Base-by-base conservation (phyloP, 64 coral and sea anemone species). In the Porites australiensis region DNA sequence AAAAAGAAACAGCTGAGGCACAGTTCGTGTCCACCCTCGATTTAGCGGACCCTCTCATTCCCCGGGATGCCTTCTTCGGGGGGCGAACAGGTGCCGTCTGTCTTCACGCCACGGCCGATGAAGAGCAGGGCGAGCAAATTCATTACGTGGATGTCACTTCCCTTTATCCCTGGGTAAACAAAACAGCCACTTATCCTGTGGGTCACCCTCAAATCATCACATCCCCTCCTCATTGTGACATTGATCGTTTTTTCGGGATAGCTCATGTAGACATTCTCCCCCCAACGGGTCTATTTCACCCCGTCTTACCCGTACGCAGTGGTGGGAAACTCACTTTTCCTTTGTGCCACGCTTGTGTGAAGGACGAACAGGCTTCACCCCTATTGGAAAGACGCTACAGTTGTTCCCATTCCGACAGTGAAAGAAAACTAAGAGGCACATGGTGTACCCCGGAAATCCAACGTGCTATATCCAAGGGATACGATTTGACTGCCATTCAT, bases 61-160 rank as follows among this genome's bases (percentile, higher is more conserved):
- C 91, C 11, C 13, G 72, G 6, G 80, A 92, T 20, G 59, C 79
- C 14, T 92, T 92, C 46, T 92, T 86, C 51, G 90, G 90, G 7
- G 82, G 81, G 13, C 44, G 89, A 54, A 91, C 90, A 13, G 50
- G n/a, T 14, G 69, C 73, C 15, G 19, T 37, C 15, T 51, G 21
- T 9, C 83, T 93, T 6, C 67, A 64, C 46, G 47, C 23, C 44
- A 54, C 18, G 14, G 64, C 19, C 14, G 53, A 87, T 27, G 18
- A 44, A 6, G 50, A 15, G 12, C n/a, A 47, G 2, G 57, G 52
- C 10, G 83, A 93, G 27, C 14, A 58, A 43, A 93, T 93, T 5
- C 23, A 79, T 21, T 86, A 86, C 59, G 19, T 48, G 15, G 82
- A 92, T 67, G 58, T 86, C 44, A 76, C 23, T 2, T 71, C 61